Evolutionary conservation across 2,113 vertebrate species (phyloP).

Genomic region (Chitala chitala): DNA sequence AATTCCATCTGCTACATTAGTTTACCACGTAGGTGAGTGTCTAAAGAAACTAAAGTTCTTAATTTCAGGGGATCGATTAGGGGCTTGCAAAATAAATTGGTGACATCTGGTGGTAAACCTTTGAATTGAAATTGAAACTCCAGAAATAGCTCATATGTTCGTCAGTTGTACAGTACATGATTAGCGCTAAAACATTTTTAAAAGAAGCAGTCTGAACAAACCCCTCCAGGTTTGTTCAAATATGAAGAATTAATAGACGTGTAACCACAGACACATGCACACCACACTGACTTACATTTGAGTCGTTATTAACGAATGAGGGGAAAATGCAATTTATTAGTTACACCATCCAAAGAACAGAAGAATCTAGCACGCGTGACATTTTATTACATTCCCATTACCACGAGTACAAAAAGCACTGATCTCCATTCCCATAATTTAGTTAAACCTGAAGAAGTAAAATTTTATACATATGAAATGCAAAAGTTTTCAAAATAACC

Average conservation of each 20-base stretch:
- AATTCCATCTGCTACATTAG: no score
- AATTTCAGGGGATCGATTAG: neutral
- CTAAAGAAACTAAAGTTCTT: neutral
- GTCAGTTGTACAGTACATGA: no score
- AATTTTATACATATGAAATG: neutral
- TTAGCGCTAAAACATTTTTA: no score
- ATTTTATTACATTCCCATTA: conserved; percentile 26
- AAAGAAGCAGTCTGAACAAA: no score
- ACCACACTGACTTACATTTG: conserved; percentile 49
- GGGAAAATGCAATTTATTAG: conserved; percentile 50
- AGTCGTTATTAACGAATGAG: conserved; percentile 56
- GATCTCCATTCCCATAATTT: neutral
- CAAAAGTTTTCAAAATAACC: no score
- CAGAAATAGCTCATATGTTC: no score
- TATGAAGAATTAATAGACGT: neutral
- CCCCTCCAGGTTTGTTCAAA: conserved; percentile 28
- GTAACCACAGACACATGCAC: neutral
- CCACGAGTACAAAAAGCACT: neutral
- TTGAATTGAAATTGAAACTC: neutral
- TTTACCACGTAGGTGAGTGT: no score
- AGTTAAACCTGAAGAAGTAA: neutral
- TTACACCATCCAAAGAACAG: conserved; percentile 46
- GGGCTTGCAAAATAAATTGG: neutral
- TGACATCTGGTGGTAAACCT: conserved; percentile 49
- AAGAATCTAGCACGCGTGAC: conserved; percentile 31